phyloP scores from a whole-genome alignment of 2,797 vertebrate species.

The Poeciliopsis gracilis region DNA sequence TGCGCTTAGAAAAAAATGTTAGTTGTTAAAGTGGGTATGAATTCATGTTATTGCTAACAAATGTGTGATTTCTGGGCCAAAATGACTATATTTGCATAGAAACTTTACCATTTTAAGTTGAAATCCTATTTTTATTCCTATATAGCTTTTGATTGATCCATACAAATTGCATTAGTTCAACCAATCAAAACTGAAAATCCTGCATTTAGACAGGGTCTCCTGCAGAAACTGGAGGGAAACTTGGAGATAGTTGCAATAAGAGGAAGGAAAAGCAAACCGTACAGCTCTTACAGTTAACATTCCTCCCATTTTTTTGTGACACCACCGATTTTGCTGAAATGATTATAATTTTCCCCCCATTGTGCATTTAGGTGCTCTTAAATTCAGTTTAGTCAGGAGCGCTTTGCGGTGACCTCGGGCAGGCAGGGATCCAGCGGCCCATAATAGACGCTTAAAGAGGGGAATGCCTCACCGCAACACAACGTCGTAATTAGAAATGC shows the following conservation, averaged over 20 bases:
- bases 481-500: conserved; percentile 58
- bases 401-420: conserved; percentile 47
- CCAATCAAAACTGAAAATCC: not conserved
- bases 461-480: conserved; percentile 56
- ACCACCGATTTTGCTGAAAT: conserved; percentile 38
- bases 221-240: not conserved
- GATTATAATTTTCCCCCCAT: conserved; percentile 48
- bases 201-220: not conserved
- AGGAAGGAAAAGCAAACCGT: not conserved
- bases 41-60: not conserved
- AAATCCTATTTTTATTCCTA: not conserved
- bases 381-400: conserved; percentile 54
- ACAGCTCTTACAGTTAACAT: conserved; percentile 20
- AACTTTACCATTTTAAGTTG: not conserved
- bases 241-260: not conserved
- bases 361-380: conserved; percentile 42
- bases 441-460: conserved; percentile 59
- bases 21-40: not conserved
- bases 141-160: not conserved
- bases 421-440: conserved; percentile 47
- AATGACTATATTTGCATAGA: not conserved
- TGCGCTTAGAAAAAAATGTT: not conserved
- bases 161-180: not conserved
- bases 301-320: conserved; percentile 36
- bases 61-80: not conserved